Evolutionary conservation across 2,113 vertebrate species (phyloP).

Genomic region (Mohoua ochrocephala): DNA sequence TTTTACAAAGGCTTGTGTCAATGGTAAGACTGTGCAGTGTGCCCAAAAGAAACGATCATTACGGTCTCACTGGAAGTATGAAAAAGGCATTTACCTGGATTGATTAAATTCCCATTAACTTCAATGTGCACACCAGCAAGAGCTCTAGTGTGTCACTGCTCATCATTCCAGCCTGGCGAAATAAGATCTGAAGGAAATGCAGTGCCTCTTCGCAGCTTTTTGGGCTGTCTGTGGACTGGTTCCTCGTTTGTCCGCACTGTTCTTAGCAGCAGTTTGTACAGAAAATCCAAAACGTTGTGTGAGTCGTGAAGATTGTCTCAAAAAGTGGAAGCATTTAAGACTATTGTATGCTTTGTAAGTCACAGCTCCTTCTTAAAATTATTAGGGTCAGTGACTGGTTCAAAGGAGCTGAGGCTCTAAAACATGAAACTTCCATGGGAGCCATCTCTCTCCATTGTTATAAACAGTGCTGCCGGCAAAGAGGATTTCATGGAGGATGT

Average conservation of each 20-base stretch:
- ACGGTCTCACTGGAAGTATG: background rate
- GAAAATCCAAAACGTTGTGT: background rate
- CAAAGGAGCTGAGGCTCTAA: background rate
- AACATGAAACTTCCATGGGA: background rate
- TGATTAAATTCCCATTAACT: background rate
- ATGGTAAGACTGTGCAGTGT: background rate
- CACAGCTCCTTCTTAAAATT: background rate
- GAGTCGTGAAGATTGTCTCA: background rate
- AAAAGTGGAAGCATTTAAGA: background rate
- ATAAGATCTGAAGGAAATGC: background rate
- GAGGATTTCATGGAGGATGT: background rate
- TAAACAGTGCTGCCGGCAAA: background rate
- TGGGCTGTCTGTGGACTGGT: background rate
- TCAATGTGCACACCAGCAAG: background rate
- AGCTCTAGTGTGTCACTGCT: background rate
- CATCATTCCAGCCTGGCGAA: background rate
- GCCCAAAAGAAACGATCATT: background rate
- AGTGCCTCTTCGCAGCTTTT: background rate
- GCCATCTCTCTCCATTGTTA: background rate
- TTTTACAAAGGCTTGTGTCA: background rate
- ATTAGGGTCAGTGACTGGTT: background rate
- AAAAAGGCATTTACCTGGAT: background rate
- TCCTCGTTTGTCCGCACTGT: background rate
- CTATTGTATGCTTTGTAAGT: background rate
- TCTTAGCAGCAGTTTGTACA: background rate